Conservation (phyloP, 2,888 invertebrate species). For the Phytoseiulus persimilis region DNA sequence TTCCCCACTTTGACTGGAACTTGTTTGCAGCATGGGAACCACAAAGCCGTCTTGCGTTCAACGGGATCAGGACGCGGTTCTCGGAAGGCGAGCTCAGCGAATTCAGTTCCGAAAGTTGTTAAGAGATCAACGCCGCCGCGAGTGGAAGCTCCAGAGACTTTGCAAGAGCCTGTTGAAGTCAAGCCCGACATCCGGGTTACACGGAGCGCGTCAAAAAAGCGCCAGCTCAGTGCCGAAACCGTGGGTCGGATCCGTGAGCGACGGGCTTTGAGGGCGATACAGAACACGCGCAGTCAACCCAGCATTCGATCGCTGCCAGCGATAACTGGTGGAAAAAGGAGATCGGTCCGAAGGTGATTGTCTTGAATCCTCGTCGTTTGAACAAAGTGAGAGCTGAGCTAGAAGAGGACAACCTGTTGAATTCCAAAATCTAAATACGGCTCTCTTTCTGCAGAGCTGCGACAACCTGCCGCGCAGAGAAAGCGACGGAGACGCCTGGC, state of each 20-base stretch:
- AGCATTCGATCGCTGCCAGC: background rate
- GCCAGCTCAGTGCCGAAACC: slow-evolving; percentile 25
- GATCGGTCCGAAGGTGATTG: slow-evolving; percentile 20
- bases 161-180: background rate
- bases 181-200: slow-evolving; percentile 6
- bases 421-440: too few relatives aligned
- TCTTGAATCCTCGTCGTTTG: background rate
- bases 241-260: slow-evolving; percentile 23
- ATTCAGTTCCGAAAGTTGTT: background rate
- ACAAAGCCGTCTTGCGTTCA: background rate
- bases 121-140: background rate
- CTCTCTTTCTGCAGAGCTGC: background rate
- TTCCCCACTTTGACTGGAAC: too few relatives aligned
- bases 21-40: slow-evolving; percentile 15
- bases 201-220: slow-evolving; percentile 8
- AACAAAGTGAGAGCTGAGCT: too few relatives aligned
- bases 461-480: background rate
- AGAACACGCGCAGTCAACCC: background rate
- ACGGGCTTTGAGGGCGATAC: slow-evolving; percentile 24
- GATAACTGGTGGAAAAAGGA: background rate
- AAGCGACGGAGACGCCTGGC: background rate
- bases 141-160: background rate
- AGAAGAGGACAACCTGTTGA: too few relatives aligned
- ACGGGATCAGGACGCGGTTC: slow-evolving; percentile 13
- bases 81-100: background rate